Base-by-base conservation (phyloP, 2,113 vertebrate species). In the Plestiodon gilberti region DNA sequence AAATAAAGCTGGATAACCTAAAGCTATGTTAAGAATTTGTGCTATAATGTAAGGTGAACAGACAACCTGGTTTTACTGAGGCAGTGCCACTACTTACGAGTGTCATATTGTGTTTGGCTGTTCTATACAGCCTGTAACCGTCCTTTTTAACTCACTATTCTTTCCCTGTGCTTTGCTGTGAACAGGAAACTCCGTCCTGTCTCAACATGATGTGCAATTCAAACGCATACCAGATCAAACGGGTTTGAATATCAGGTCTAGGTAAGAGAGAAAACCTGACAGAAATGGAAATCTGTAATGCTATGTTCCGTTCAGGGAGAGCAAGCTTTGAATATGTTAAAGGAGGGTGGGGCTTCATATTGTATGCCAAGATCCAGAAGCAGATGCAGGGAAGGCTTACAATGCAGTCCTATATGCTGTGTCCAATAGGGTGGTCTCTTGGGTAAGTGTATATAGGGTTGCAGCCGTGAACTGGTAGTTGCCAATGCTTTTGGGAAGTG, bases 1-100 rank as follows among this genome's bases (percentile, higher is more conserved):
- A 94, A 96, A 95, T 95, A 93, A 92, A 94, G 82, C 77, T 90
- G 89, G 87, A 93, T 95, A 81, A 85, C 89, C 92, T 89, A 52
- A 33, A 96, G 88, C 92, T 90, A 90, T 89, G 82, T 85, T 91
- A 88, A 82, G 69, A 88, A 82, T 76, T 65, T 78, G 84, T 90
- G 82, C 62, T 23, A 0, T 91, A 92, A 93, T 70, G 76, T 90
- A 93, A 94, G 92, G 93, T 94, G 93, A 96, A 95, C 71, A 92
- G 89, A 93, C 94, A 95, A 93, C 93, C 85, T 94, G 94, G 92
- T 89, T 92, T 88, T 85, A 88, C 86, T 28, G 93, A 90, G 93
- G 92, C 89, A 71, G 2, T 75, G 0, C 8, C 2, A 2, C 89
- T 90, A 90, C 81, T 88, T 35, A 78, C 78, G 85, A 6, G 85